Evolutionary conservation across 2,888 invertebrate genomes (phyloP), one percentile per base, ranked within the genome.

Genomic region (Drosophila antonietae): DNA sequence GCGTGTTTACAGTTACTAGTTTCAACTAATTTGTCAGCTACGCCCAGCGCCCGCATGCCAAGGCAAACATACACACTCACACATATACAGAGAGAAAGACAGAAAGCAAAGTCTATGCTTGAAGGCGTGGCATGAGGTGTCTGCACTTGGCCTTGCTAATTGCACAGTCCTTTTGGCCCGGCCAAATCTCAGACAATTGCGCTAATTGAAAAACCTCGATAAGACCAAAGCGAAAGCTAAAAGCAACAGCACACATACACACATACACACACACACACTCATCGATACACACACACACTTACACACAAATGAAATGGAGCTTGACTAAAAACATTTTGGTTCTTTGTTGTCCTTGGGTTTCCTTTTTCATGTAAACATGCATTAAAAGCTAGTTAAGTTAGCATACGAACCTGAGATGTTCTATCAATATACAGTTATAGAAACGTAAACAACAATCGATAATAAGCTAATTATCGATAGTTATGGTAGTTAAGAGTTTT

Each of bases 121-220:
- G 10, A 18, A 8, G 39, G 72, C 71, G 80, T 68, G 81, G 88
- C 81, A 78, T 72, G 86, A 88, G 83, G 88, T 85, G 87, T 86
- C 88, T 78, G 83, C 83, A 85, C 83, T 83, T 83, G 83, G 85
- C 85, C 83, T 74, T 84, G 80, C 83, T 83, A 83, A 83, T 83
- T 83, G 83, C 80, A 87, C 60, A 75, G 74, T 74, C 68, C 66
- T 81, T 87, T 84, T 75, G 74, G 73, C 86, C 88, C 61, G 53
- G 71, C 75, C 78, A 88, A 84, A 88, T 88, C 86, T 80, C 70
- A 80, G 83, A 83, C 78, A 88, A 84, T 84, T 86, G 84, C 78
- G 83, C 87, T 88, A 84, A 84, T 84, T 84, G 88, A 78, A 84
- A 88, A 88, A 73, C 75, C 80, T 85, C 88, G 85, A 84, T 84